phyloP scores from a whole-genome alignment of 2,888 invertebrate genomes.

The Oxyteleia sp. region DNA sequence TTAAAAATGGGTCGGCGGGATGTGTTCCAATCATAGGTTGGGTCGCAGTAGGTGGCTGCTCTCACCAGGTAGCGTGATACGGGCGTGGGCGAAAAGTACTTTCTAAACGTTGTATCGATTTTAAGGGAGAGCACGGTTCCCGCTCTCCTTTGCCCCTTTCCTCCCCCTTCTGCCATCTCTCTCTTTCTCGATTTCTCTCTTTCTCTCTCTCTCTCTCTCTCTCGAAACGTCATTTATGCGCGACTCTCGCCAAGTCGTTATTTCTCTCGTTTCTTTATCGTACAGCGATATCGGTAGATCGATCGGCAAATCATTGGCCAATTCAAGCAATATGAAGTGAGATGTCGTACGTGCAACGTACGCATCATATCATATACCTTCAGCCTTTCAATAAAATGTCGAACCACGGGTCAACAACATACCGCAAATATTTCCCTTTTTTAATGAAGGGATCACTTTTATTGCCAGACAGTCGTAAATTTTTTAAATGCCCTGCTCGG shows the following conservation, averaged over 20 bases:
- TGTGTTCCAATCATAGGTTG: slow-evolving; percentile 70
- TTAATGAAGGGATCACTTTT: slow-evolving; percentile 25
- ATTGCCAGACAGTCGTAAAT: neutral
- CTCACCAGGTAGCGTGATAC: slow-evolving; percentile 73
- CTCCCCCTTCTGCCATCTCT: no score
- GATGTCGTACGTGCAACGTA: slow-evolving; percentile 41
- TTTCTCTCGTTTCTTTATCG: slow-evolving; percentile 50
- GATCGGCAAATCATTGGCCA: slow-evolving; percentile 57
- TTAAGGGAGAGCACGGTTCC: slow-evolving; percentile 73
- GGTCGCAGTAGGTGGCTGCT: slow-evolving; percentile 68
- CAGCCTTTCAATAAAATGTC: slow-evolving; percentile 41
- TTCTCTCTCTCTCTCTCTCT: slow-evolving; percentile 23
- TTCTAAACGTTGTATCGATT: slow-evolving; percentile 84
- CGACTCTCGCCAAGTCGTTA: slow-evolving; percentile 54
- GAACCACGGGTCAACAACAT: slow-evolving; percentile 28
- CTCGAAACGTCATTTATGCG: slow-evolving; percentile 46
- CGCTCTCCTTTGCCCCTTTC: slow-evolving; percentile 50
- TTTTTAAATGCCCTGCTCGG: neutral
- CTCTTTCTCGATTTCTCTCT: slow-evolving; percentile 1
- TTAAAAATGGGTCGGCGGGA: slow-evolving; percentile 74
- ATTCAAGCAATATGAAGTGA: slow-evolving; percentile 55
- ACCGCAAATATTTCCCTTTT: slow-evolving; percentile 22
- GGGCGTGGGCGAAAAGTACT: slow-evolving; percentile 82
- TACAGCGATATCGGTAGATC: slow-evolving; percentile 37
- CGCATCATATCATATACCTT: slow-evolving; percentile 16